Base-by-base conservation (phyloP, 2,797 vertebrate genomes). In the Rousettus madagascariensis region DNA sequence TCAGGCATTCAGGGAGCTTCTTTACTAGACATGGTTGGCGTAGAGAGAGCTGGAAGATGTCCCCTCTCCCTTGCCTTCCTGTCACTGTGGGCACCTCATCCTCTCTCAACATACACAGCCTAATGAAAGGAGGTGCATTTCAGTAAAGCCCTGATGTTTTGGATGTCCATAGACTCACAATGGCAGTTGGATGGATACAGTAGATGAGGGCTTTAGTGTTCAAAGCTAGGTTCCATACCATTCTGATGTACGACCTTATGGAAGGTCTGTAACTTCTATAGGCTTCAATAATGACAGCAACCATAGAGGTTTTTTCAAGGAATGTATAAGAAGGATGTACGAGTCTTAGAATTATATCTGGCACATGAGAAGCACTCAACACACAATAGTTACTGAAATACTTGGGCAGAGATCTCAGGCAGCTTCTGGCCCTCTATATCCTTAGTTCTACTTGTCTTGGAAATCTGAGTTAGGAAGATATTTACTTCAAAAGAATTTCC, bases 141-240 rank as follows among this genome's bases (percentile, higher is more conserved):
- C 57, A 59, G 74, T 41, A 30, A 65, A 84, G 6, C 26, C 43
- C 78, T 41, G 79, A 22, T 1, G 24, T 59, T 38, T 19, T 24
- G 17, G n/a, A 8, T 30, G 51, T 72, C 43, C n/a, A 55, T 33
- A 83, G 46, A 88, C 61, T 69, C 53, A 13, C 46, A 30, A 24
- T 0, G 6, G 51, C 61, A 46, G 38, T 10, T 30, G 19, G 17
- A 4, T 3, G 28, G 5, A 12, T 3, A n/a, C 0, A 75, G 38
- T 6, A 13, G 41, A 16, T 28, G 61, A 72, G 46, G 7, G 6
- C 38, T 82, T 82, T 6, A 0, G 20, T 57, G 15, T 28, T 71
- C 57, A 74, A 30, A 49, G 33, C 66, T 38, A 43, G 17, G 33
- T 33, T 49, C 53, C 36, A 9, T 13, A 22, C 30, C 28, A 36